phyloP scores from a whole-genome alignment of 2,113 vertebrate genomes.

The Eulemur macaco region DNA sequence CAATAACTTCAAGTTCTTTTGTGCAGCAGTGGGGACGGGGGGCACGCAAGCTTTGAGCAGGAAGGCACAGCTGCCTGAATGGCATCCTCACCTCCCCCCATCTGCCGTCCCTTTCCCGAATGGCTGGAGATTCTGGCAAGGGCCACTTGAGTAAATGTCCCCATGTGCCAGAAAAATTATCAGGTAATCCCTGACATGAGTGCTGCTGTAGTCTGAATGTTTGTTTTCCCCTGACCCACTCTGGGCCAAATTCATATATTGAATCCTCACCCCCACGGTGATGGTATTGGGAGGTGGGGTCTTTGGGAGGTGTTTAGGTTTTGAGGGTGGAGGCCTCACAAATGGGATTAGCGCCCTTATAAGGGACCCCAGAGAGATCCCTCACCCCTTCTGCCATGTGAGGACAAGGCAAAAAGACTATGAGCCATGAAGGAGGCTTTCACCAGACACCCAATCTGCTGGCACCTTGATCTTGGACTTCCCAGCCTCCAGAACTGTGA shows the following conservation, averaged over 20 bases:
- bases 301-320: not conserved
- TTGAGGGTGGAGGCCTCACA: not conserved
- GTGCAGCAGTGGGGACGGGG: not conserved
- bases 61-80: not conserved
- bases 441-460: not conserved
- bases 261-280: not conserved
- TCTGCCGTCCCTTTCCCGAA: rapidly evolving
- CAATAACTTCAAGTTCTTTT: not conserved
- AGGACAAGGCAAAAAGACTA: not conserved
- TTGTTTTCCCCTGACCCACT: too few relatives aligned
- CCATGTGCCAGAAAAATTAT: too few relatives aligned
- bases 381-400: not conserved
- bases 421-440: not conserved
- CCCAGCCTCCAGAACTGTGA: not conserved
- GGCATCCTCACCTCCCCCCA: rapidly evolving
- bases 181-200: not conserved
- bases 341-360: not conserved
- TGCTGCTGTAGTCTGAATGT: not conserved
- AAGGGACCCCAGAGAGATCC: not conserved
- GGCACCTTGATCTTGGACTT: not conserved
- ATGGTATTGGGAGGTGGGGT: not conserved
- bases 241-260: not conserved
- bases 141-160: too few relatives aligned
- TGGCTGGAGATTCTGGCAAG: not conserved
- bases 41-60: rapidly evolving